phyloP scores from a whole-genome alignment of 2,888 invertebrate genomes.

The Petrolisthes manimaculis region DNA sequence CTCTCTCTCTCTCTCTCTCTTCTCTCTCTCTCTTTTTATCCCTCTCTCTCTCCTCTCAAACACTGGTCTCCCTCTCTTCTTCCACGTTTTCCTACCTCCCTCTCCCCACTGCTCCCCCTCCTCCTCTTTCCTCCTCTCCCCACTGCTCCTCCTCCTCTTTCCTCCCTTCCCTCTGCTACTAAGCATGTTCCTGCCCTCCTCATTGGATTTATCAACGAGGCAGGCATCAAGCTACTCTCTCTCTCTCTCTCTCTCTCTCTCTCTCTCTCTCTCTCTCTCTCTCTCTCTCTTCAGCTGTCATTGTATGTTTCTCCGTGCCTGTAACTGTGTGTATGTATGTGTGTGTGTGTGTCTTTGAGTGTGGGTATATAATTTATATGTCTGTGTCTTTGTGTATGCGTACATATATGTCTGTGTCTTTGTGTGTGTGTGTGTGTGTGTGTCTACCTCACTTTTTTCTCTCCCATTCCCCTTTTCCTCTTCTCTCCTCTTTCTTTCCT shows the following conservation, averaged over 20 bases:
- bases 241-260: background rate
- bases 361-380: too few relatives aligned
- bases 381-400: too few relatives aligned
- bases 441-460: background rate
- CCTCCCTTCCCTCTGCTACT: background rate
- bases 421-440: too few relatives aligned
- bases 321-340: too few relatives aligned
- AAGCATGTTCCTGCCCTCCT: background rate
- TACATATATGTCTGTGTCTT: too few relatives aligned
- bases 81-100: background rate
- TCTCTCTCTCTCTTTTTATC: background rate
- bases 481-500: too few relatives aligned
- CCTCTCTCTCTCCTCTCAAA: background rate
- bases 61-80: background rate
- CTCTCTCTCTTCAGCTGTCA: background rate
- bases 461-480: background rate
- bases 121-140: too few relatives aligned
- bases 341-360: too few relatives aligned
- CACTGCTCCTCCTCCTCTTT: background rate
- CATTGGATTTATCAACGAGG: background rate
- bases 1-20: slow-evolving; percentile 22
- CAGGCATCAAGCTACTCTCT: background rate
- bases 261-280: too few relatives aligned
- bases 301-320: too few relatives aligned
- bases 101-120: background rate